phyloP scores from a whole-genome alignment of 1,140 invertebrate species.

The Drosophila virilis region DNA sequence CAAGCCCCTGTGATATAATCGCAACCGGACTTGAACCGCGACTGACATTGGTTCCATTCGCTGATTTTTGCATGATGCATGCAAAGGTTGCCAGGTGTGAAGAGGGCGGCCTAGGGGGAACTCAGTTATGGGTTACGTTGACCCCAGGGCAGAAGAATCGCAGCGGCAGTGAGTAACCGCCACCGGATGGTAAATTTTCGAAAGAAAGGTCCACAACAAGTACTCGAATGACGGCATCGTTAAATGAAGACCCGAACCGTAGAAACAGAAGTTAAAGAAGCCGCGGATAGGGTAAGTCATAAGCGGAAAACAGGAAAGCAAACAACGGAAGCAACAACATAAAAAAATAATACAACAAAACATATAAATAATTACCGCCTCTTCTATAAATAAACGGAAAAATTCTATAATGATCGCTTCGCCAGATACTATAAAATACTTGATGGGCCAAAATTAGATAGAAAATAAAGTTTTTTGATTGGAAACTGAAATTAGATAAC shows the following conservation, averaged over 20 bases:
- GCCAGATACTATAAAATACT: not conserved
- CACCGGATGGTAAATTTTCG: constrained; percentile 46
- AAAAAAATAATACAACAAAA: constrained; percentile 28
- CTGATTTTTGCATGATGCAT: constrained; percentile 64
- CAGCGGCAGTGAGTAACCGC: constrained; percentile 30
- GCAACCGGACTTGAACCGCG: constrained; percentile 53
- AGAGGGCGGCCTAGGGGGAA: not conserved
- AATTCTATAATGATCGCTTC: not conserved
- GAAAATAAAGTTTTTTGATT: no score
- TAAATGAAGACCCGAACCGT: constrained; percentile 29
- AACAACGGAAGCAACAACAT: constrained; percentile 41
- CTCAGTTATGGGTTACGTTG: constrained; percentile 33
- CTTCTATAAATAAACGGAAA: constrained; percentile 22
- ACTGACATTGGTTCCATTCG: constrained; percentile 68
- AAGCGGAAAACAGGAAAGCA: constrained; percentile 24
- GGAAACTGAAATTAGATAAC: no score
- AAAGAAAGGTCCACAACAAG: constrained; percentile 49
- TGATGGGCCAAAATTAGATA: no score
- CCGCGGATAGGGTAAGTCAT: not conserved
- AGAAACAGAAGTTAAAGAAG: constrained; percentile 21
- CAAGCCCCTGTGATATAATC: constrained; percentile 56
- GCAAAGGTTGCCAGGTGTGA: constrained; percentile 41
- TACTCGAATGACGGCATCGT: constrained; percentile 41
- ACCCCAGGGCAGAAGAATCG: constrained; percentile 37
- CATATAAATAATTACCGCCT: constrained; percentile 12